A percentile compares a stretch with the other conserved stretches of the same genome.
phyloP scores from a whole-genome alignment of 2,888 invertebrate genomes.

The Eristalis arbustorum region DNA sequence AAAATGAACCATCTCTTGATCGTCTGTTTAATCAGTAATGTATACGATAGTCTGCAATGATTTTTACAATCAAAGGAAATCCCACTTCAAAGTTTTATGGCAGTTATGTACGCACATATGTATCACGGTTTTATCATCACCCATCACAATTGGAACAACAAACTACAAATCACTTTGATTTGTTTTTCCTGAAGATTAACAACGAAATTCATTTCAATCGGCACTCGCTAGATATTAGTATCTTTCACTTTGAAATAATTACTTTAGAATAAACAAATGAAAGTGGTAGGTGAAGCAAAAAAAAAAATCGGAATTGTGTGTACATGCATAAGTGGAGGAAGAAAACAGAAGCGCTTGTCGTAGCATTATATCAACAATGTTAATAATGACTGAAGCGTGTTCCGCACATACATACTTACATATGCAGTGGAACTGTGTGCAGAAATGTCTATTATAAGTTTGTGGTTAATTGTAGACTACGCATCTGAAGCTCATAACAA shows the following conservation, averaged over 20 bases:
- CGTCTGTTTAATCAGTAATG: too few species aligned
- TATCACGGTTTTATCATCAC: not conserved
- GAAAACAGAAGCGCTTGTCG: too few species aligned
- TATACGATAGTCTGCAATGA: too few species aligned
- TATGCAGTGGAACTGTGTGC: not conserved
- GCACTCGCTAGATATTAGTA: not conserved
- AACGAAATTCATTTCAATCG: not conserved
- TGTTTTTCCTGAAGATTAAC: not conserved
- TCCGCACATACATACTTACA: too few species aligned
- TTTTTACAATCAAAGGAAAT: not conserved
- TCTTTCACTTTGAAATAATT: not conserved
- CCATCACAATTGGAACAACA: not conserved
- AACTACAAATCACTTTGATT: not conserved
- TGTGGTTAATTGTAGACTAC: not conserved
- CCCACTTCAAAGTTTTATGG: not conserved
- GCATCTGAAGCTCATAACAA: not conserved
- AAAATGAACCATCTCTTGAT: too few species aligned
- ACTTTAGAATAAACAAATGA: conserved; percentile 4
- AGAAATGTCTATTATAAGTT: not conserved
- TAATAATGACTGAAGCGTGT: too few species aligned
- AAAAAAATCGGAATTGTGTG: too few species aligned
- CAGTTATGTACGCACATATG: not conserved
- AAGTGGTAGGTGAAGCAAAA: too few species aligned
- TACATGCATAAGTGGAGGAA: not conserved
- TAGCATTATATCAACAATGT: too few species aligned